Evolutionary conservation across 2,113 vertebrate species (phyloP), one percentile per base, ranked within the genome.

Genomic region (Centropus unirufus): DNA sequence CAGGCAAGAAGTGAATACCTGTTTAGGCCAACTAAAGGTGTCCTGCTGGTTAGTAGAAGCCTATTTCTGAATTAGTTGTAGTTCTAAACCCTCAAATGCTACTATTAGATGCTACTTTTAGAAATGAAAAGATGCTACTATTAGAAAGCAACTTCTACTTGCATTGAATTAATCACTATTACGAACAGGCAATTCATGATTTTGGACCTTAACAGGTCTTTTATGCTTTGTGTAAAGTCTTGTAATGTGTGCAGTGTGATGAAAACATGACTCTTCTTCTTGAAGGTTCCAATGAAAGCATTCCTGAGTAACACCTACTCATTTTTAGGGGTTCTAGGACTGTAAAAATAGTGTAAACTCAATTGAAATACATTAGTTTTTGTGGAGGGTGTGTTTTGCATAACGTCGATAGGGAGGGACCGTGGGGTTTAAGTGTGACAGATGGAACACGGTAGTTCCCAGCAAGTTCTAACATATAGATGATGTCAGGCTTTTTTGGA

Each of bases 391-490:
- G 58, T 5, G 1, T 82, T 92, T 74, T 69, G 34, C 7, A 3
- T 39, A 23, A 27, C 22, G 22, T 46, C 1, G 22, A 2, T 2
- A 26, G 36, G 1, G 8, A 32, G 17, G 17, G 13, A 91, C 22
- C 6, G 2, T 13, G 20, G 21, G 54, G 18, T 57, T 75, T 46
- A n/a, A 78, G 34, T 9, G 3, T 27, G 90, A 24, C 39, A 24
- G 30, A 27, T 54, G 51, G 62, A 51, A 79, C 76, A 40, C 23
- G 44, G 9, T 49, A 39, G 30, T 22, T 34, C 70, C 74, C 39
- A 47, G 1, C 39, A 52, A 32, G 16, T 55, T 82, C 15, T 34
- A 4, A 51, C 4, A 2, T 12, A 2, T 2, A 2, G 32, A 8
- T 67, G 26, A 11, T 40, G 27, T 1, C 27, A 46, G 10, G 15